A percentile compares a stretch with the other conserved stretches of the same genome.
These are phyloP conservation scores for Catalaphyllia jardinei DNA, from an alignment of 64 coral and sea anemone genomes.

Conservation along the genomic window DNA sequence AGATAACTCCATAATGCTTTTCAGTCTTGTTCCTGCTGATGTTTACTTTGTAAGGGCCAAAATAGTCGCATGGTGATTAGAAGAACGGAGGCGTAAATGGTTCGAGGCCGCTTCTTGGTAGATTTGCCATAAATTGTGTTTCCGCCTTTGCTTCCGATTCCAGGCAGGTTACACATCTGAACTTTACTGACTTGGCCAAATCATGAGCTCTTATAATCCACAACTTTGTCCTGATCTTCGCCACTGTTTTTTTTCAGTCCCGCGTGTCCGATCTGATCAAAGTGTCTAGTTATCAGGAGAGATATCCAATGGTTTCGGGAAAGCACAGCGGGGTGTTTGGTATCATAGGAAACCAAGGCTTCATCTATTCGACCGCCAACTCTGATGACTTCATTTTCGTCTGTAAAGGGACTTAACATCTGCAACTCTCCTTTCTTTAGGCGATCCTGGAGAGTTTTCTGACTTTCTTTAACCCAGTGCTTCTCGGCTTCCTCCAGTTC, in stretches of 20 bases:
- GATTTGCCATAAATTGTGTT: conserved; percentile 15
- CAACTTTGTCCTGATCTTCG: conserved; percentile 47
- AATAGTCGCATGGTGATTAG: conserved; percentile 48
- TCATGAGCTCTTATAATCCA: conserved; percentile 37
- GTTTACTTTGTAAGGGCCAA: conserved; percentile 29
- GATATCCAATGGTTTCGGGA: conserved; percentile 37
- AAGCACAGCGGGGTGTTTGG: conserved; percentile 43
- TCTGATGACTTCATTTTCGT: conserved; percentile 30
- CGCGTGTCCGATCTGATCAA: neutral
- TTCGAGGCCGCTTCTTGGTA: no score
- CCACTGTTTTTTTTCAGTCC: conserved; percentile 20
- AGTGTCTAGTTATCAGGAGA: conserved; percentile 27
- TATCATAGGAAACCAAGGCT: conserved; percentile 48
- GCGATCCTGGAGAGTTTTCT: conserved; percentile 26
- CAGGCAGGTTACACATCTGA: conserved; percentile 38
- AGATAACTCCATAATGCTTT: conserved; percentile 43
- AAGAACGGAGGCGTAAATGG: conserved; percentile 31
- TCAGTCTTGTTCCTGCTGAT: neutral
- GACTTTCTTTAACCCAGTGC: conserved; percentile 52
- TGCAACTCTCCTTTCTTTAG: conserved; percentile 33
- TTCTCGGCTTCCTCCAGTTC: conserved; percentile 44
- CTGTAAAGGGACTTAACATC: conserved; percentile 19
- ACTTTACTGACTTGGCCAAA: no score
- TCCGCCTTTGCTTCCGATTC: conserved; percentile 27
- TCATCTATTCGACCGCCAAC: conserved; percentile 43